Base-by-base conservation (phyloP, 2,797 vertebrate genomes). In the Lacerta agilis region DNA sequence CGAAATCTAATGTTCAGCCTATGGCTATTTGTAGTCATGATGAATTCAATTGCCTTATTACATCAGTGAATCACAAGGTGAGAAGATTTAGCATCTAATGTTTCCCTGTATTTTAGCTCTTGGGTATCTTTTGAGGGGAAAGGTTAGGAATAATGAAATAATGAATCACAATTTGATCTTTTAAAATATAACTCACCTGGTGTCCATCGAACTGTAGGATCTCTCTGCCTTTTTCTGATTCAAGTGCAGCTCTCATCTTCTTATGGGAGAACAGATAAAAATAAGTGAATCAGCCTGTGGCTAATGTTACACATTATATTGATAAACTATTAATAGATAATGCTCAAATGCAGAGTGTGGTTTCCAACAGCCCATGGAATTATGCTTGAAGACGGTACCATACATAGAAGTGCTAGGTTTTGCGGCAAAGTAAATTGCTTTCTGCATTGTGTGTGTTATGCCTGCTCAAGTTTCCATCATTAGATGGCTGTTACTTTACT, bases 151-250 rank as follows among this genome's bases (percentile, higher is more conserved):
- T 87, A 87, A 82, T 49, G 81, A 93, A 91, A 76, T 45, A 87
- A 86, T 94, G 90, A 95, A 92, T 95, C 88, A 94, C 90, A 89
- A 18, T 88, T 33, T 94, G 91, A 5, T 92, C 91, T 95, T 95
- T 94, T 33, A 69, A 77, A 90, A 90, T 49, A 89, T 55, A 43
- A 92, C 66, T 66, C 82, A 72, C 55, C 23, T 79, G 71, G 61
- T 83, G 87, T 8, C 90, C 76, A 87, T 89, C 91, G 87, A 87
- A 82, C 36, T 88, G 49, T 89, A 43, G 10, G n/a, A 49, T 81
- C 18, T 79, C 38, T 67, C 1, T 1, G 0, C 85, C 36, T 76
- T 2, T 0, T 3, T 1, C 43, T 75, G 73, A 79, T 67, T 92
- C 89, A 87, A 33, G 27, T 75, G 27, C 13, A 75, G 58, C 71